phyloP scores from a whole-genome alignment of 2,113 vertebrate species.

The Istiophorus platypterus region DNA sequence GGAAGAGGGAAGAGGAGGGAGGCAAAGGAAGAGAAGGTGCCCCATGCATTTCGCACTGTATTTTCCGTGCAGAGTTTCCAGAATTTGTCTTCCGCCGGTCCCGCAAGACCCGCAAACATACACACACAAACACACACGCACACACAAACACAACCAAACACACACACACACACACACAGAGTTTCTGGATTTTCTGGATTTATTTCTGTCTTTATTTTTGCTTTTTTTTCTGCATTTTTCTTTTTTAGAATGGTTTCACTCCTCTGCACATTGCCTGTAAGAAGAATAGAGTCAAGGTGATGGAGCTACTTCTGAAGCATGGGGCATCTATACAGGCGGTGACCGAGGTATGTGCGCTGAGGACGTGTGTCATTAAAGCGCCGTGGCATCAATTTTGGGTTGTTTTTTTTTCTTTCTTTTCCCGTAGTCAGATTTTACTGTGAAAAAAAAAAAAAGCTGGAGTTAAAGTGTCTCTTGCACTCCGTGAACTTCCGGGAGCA shows the following conservation, averaged over 20 bases:
- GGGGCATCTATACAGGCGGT: constrained; percentile 98
- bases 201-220: neutral
- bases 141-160: too few species aligned
- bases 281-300: constrained; percentile 98
- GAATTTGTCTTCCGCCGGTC: constrained; percentile 43
- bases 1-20: neutral
- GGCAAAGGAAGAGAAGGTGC: constrained; percentile 10
- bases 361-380: neutral
- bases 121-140: too few species aligned
- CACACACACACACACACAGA: constrained; percentile 8
- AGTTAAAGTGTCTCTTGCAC: neutral
- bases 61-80: constrained; percentile 64
- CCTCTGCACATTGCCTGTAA: constrained; percentile 99
- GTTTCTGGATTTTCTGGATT: constrained; percentile 6
- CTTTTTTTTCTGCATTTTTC: constrained; percentile 2
- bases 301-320: constrained; percentile 97
- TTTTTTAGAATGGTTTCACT: constrained; percentile 97
- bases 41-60: constrained; percentile 37
- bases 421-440: neutral
- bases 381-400: neutral
- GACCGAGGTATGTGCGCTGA: constrained; percentile 89
- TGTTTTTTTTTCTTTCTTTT: too few species aligned
- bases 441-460: neutral
- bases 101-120: constrained; percentile 12
- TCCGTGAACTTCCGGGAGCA: neutral